These are phyloP conservation scores for Aotus griseimembra DNA, from an alignment of 2,797 vertebrate species.

Conservation along the genomic window DNA sequence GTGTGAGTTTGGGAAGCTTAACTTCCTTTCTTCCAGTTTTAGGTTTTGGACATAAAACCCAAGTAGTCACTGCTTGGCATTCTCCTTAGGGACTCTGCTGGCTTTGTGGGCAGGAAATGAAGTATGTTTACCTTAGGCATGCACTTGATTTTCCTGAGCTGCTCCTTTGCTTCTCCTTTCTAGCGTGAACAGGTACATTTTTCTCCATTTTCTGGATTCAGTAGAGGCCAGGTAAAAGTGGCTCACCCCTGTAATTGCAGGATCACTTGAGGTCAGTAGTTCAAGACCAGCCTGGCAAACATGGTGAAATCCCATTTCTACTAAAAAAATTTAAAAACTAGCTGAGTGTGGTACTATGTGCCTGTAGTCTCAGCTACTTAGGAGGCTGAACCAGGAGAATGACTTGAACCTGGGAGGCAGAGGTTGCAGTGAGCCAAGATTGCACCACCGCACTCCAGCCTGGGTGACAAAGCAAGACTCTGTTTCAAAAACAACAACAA, in stretches of 20 bases:
- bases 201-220: not conserved
- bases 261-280: not conserved
- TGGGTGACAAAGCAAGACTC: not conserved
- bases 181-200: not conserved
- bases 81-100: not conserved
- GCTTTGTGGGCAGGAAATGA: conserved; percentile 25
- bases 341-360: not conserved
- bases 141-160: conserved; percentile 13
- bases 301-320: not conserved
- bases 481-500: not conserved
- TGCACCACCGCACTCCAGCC: not conserved
- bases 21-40: not conserved
- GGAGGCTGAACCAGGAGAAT: not conserved
- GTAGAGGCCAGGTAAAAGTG: not conserved
- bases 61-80: not conserved
- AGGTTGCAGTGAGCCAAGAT: not conserved
- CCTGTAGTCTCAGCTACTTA: not conserved
- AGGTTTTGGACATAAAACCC: not conserved
- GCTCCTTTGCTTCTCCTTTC: not conserved
- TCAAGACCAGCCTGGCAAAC: not conserved
- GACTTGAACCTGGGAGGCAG: not conserved
- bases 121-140: not conserved
- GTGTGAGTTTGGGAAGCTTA: not conserved
- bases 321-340: not conserved
- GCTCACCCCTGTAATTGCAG: not conserved